Percentiles rank a stretch among this genome's conserved stretches.
Conservation (phyloP, 2,797 vertebrate genomes). For the Takifugu ocellatus region DNA sequence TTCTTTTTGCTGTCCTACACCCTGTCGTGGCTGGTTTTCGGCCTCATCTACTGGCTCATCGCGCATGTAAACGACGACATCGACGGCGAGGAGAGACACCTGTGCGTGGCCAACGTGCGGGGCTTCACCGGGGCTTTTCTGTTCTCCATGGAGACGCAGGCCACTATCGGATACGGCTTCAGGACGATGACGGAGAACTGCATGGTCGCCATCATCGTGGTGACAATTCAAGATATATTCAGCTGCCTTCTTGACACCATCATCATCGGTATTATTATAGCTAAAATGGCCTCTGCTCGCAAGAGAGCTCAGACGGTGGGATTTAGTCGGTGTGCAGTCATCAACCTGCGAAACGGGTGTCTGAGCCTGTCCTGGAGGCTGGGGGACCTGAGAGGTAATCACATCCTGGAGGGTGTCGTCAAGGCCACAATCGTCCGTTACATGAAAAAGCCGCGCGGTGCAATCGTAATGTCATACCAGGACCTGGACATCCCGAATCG, state of each 20-base stretch:
- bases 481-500: slow-evolving; percentile 82
- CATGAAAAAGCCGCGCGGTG: slow-evolving; percentile 70
- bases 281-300: slow-evolving; percentile 94
- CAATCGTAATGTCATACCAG: slow-evolving; percentile 78
- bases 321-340: slow-evolving; percentile 85
- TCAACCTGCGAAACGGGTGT: slow-evolving; percentile 81
- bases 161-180: slow-evolving; percentile 91
- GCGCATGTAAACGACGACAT: slow-evolving; percentile 84
- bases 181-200: slow-evolving; percentile 89
- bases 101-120: slow-evolving; percentile 84
- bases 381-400: slow-evolving; percentile 89
- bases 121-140: slow-evolving; percentile 90
- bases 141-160: slow-evolving; percentile 93
- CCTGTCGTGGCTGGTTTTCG: slow-evolving; percentile 92
- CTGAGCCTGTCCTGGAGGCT: slow-evolving; percentile 93
- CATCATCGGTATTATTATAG: slow-evolving; percentile 85
- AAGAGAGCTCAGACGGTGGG: slow-evolving; percentile 91
- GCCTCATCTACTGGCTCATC: slow-evolving; percentile 89
- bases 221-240: slow-evolving; percentile 85
- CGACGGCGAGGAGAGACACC: slow-evolving; percentile 33
- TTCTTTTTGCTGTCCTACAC: slow-evolving; percentile 89
- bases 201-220: slow-evolving; percentile 79
- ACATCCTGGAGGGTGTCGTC: slow-evolving; percentile 87
- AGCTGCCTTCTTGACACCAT: slow-evolving; percentile 92
- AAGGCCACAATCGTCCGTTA: slow-evolving; percentile 85